A percentile compares a stretch with the other conserved stretches of the same genome.
Conservation (phyloP, 2,113 vertebrate genomes). For the Tricholaema leucomelas region DNA sequence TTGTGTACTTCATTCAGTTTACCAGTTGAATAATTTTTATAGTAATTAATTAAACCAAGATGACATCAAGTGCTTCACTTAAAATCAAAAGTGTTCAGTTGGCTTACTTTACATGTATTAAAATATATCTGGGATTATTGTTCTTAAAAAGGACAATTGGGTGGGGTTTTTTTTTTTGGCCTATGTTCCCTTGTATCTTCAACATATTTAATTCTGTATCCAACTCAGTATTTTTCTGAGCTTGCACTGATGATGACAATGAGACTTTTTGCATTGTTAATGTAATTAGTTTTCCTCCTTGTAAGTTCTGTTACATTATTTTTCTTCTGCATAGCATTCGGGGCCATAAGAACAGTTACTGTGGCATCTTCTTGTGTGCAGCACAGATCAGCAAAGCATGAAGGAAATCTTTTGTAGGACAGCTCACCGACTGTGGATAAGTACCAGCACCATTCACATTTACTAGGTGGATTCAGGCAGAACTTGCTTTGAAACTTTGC, state of each 20-base stretch:
- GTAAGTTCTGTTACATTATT: not conserved
- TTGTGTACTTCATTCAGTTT: not conserved
- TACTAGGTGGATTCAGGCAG: not conserved
- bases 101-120: not conserved
- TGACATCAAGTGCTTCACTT: not conserved
- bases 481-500: not conserved
- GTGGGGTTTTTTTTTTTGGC: not conserved
- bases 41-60: not conserved
- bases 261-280: not conserved
- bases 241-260: not conserved
- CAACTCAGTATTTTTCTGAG: not conserved
- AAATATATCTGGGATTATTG: not conserved
- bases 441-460: not conserved
- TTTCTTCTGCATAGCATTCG: not conserved
- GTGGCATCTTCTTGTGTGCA: too few species aligned
- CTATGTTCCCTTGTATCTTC: not conserved
- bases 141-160: not conserved
- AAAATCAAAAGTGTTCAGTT: not conserved
- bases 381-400: too few species aligned
- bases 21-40: not conserved
- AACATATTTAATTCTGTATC: not conserved
- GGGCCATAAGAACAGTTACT: too few species aligned
- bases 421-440: not conserved
- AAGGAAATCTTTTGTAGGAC: too few species aligned
- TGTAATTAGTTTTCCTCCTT: not conserved